A percentile compares a stretch with the other conserved stretches of the same genome.
These are phyloP conservation scores for Leptinotarsa peninsularis DNA, from an alignment of 2,888 invertebrate genomes.

Conservation along the genomic window DNA sequence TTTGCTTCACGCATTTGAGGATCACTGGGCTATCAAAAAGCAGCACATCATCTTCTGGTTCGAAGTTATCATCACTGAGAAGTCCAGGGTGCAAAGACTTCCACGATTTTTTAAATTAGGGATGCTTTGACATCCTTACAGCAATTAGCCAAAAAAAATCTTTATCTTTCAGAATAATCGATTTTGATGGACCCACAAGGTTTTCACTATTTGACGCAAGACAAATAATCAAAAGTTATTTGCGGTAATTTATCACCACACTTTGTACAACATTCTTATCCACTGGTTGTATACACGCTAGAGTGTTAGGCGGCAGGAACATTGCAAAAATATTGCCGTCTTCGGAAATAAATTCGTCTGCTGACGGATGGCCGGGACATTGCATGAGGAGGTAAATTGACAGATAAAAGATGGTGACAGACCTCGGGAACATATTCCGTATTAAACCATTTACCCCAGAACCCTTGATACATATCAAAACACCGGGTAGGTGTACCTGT, in stretches of 20 bases:
- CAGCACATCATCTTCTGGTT: too few species aligned
- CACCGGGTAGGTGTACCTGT: too few species aligned
- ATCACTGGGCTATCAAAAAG: too few species aligned
- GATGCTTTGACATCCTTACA: too few species aligned
- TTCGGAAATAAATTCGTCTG: not conserved
- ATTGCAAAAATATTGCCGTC: slow-evolving; percentile 21
- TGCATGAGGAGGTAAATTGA: slow-evolving; percentile 14
- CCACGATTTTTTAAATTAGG: too few species aligned
- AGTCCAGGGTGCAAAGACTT: too few species aligned
- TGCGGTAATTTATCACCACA: not conserved
- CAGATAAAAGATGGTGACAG: not conserved
- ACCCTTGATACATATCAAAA: too few species aligned
- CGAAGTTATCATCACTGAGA: too few species aligned
- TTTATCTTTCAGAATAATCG: slow-evolving; percentile 3
- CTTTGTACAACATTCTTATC: not conserved
- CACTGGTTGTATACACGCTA: too few species aligned
- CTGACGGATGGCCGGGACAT: not conserved
- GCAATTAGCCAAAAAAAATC: slow-evolving; percentile 14
- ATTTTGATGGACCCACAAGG: not conserved
- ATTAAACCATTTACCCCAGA: not conserved
- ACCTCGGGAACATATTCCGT: slow-evolving; percentile 34
- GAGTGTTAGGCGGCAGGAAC: slow-evolving; percentile 23
- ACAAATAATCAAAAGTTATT: not conserved
- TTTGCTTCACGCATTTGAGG: too few species aligned
- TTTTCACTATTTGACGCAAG: not conserved